Percentiles rank a stretch among this genome's conserved stretches.
Conservation (phyloP, 2,113 vertebrate genomes). For the Phyllopteryx taeniolatus region DNA sequence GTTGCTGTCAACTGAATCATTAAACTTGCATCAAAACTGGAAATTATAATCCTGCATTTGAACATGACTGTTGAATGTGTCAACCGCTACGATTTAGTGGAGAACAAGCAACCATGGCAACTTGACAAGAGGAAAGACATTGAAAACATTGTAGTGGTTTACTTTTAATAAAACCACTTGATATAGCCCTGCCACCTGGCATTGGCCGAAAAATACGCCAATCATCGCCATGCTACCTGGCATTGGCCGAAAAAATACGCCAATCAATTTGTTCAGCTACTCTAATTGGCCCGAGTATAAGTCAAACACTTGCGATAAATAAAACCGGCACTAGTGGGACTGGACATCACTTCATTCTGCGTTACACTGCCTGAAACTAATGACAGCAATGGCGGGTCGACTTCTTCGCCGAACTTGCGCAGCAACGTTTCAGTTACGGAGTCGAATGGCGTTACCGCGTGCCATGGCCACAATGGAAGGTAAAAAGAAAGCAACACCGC, state of each 20-base stretch:
- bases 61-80: too few species aligned
- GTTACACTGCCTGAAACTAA: neutral
- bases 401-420: conserved; percentile 53
- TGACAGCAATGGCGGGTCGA: conserved; percentile 57
- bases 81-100: too few species aligned
- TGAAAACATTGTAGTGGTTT: too few species aligned
- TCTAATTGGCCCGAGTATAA: conserved; percentile 39
- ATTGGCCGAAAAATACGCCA: neutral
- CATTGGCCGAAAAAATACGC: neutral
- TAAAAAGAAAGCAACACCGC: neutral
- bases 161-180: too few species aligned
- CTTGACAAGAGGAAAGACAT: too few species aligned
- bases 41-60: too few species aligned
- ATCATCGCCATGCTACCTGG: neutral
- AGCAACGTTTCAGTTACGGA: conserved; percentile 25
- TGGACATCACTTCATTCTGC: conserved; percentile 11
- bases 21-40: too few species aligned
- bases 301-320: conserved; percentile 7
- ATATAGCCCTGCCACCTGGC: too few species aligned
- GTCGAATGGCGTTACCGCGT: conserved; percentile 12
- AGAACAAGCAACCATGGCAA: too few species aligned
- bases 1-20: too few species aligned
- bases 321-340: too few species aligned
- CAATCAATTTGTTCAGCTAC: neutral
- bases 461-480: conserved; percentile 48